A percentile compares a stretch with the other conserved stretches of the same genome.
Evolutionary conservation across 1,140 invertebrate genomes (phyloP).

Genomic region (Camponotus vicinus): DNA sequence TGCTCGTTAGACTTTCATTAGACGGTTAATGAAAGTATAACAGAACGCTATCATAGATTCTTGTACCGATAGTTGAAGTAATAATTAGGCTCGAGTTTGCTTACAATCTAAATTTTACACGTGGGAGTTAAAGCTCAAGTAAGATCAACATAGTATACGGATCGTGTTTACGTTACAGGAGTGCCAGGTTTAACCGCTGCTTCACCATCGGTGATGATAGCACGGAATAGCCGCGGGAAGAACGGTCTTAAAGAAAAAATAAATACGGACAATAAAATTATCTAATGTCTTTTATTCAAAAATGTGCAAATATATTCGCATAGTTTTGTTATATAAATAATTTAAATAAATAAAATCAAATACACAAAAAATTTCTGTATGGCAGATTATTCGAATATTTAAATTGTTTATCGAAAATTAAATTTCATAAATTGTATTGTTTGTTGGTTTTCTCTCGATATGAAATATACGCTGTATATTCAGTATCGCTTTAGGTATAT

Average conservation of each 20-base stretch:
- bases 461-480: slow-evolving; percentile 22
- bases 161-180: slow-evolving; percentile 66
- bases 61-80: slow-evolving; percentile 53
- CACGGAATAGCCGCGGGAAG: not conserved
- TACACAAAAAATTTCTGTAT: not conserved
- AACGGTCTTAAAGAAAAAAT: slow-evolving; percentile 12
- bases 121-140: slow-evolving; percentile 53
- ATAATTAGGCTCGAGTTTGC: slow-evolving; percentile 54
- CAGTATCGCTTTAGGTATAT: not conserved
- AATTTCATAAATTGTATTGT: slow-evolving; percentile 20
- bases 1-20: slow-evolving; percentile 37
- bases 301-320: not conserved
- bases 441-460: not conserved
- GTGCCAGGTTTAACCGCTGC: slow-evolving; percentile 39
- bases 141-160: slow-evolving; percentile 68
- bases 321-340: not conserved
- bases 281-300: not conserved
- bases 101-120: slow-evolving; percentile 72
- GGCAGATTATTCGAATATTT: not conserved
- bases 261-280: not conserved
- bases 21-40: slow-evolving; percentile 66
- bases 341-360: not conserved
- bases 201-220: slow-evolving; percentile 40
- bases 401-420: slow-evolving; percentile 37
- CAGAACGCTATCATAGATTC: slow-evolving; percentile 64